Evolutionary conservation across 2,113 vertebrate species (phyloP), one percentile per base, ranked within the genome.

Genomic region (Amphilophus citrinellus): DNA sequence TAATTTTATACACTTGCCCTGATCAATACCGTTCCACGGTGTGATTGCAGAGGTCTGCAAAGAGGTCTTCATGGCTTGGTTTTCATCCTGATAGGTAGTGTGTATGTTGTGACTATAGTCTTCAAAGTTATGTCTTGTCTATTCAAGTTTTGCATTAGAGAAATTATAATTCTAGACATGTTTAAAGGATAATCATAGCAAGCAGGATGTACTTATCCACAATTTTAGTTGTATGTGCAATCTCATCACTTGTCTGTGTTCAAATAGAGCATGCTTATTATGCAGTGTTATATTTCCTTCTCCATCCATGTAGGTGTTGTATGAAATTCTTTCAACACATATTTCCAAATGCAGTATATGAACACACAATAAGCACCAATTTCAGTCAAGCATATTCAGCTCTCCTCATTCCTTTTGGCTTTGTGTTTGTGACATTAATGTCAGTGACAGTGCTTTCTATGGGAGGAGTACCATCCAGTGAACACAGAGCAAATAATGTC

Each of bases 401-500:
- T 22, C 8, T 30, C 50, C 11, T 24, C 17, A 5, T 62, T 56
- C 60, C 53, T 44, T 59, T 58, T n/a, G 63, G n/a, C 61, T 76
- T 84, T 87, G 68, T 91, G n/a, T 3, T 6, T 76, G 39, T 87
- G 62, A 62, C 79, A 44, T 63, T 82, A 87, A 63, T 75, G 78
- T 84, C 57, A 85, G 58, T 78, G 75, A 6, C 35, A 13, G 14
- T n/a, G n/a, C 79, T 62, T 24, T 53, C 22, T 20, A 27, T 44
- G 75, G 84, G 87, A 68, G 90, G 84, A 83, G 82, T 32, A 50
- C 56, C 42, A 83, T 18, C 57, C 77, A 83, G 62, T 14, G 10
- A 53, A 85, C 79, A 32, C 57, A 79, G 73, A 82, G 83, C 87
- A 93, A 91, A 94, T 91, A 90, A 14, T 91, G 91, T 88, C 71